phyloP scores from a whole-genome alignment of 1,140 invertebrate species.

The Drosophila lini region DNA sequence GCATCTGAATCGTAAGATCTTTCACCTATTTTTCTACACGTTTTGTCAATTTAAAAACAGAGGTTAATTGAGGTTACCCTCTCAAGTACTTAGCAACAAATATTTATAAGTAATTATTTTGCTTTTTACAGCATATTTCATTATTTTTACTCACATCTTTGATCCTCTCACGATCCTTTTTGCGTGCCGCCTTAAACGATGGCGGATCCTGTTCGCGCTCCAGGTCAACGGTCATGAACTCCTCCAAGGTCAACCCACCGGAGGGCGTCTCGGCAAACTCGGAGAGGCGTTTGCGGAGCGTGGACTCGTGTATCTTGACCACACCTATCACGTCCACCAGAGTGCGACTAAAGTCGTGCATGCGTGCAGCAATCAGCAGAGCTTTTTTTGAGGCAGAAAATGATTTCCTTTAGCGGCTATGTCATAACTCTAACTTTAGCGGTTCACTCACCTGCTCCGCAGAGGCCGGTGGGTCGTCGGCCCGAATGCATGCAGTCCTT shows the following conservation, averaged over 20 bases:
- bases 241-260: slow-evolving; percentile 94
- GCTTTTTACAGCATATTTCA: neutral
- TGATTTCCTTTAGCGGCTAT: slow-evolving; percentile 2
- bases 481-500: slow-evolving; percentile 98
- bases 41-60: neutral
- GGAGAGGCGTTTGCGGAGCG: slow-evolving; percentile 94
- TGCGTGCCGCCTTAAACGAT: slow-evolving; percentile 94
- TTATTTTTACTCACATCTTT: slow-evolving; percentile 86
- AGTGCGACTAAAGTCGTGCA: slow-evolving; percentile 96
- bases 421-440: neutral
- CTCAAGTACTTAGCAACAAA: neutral
- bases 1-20: neutral
- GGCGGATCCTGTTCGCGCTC: slow-evolving; percentile 99
- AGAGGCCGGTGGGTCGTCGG: slow-evolving; percentile 96
- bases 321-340: slow-evolving; percentile 96
- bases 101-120: neutral
- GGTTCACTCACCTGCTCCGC: slow-evolving; percentile 92
- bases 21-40: neutral
- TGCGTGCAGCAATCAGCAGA: slow-evolving; percentile 95
- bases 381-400: slow-evolving; percentile 86
- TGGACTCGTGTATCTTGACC: slow-evolving; percentile 98
- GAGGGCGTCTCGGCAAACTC: slow-evolving; percentile 99
- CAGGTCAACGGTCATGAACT: slow-evolving; percentile 98
- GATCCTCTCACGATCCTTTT: slow-evolving; percentile 92
- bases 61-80: neutral